These are phyloP conservation scores for Pipra filicauda DNA, from an alignment of 2,113 vertebrate species.

Conservation along the genomic window DNA sequence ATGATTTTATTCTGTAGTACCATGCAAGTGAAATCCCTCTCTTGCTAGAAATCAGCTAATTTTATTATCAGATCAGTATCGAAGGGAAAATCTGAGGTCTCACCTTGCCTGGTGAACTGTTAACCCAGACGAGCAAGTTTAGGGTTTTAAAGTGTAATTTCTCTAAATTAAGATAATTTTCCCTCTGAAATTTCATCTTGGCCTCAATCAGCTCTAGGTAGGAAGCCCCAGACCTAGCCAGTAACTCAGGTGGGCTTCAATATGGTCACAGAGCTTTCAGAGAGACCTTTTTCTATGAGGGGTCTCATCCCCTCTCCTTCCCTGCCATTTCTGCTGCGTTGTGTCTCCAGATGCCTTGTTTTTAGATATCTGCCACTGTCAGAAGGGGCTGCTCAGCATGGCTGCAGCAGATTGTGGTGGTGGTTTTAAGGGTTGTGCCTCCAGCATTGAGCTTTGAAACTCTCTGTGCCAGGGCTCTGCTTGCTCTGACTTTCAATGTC, in stretches of 20 bases:
- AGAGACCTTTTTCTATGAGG: no score
- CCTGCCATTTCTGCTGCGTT: background rate
- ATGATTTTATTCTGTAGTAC: background rate
- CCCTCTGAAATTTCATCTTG: background rate
- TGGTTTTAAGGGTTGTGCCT: background rate
- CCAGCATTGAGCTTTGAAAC: background rate
- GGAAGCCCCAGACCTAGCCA: background rate
- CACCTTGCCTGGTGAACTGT: background rate
- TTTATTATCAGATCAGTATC: fast-evolving
- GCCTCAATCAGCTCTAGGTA: background rate
- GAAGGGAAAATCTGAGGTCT: background rate
- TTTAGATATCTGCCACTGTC: background rate
- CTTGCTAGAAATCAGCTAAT: background rate
- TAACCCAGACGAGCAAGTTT: background rate
- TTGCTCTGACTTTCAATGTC: background rate
- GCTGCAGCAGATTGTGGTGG: background rate
- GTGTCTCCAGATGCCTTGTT: background rate
- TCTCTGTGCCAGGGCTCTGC: background rate
- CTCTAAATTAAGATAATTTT: background rate
- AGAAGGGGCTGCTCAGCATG: background rate
- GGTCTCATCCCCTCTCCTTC: no score
- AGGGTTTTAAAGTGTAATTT: background rate
- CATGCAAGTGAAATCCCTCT: background rate
- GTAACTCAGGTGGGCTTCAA: background rate
- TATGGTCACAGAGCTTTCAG: background rate